Evolutionary conservation across 2,888 invertebrate genomes (phyloP).

Genomic region (Gortyna flavago): DNA sequence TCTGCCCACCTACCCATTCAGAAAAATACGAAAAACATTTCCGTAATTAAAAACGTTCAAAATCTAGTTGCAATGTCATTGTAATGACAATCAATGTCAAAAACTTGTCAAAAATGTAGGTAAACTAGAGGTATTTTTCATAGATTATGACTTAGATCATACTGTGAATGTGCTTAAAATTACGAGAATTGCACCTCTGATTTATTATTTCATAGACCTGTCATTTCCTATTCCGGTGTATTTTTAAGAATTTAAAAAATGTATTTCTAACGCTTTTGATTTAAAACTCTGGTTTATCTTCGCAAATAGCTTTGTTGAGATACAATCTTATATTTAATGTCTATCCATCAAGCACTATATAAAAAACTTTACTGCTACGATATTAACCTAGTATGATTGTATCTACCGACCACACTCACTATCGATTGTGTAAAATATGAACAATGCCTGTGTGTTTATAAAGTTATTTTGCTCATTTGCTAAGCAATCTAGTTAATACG

Average conservation of each 20-base stretch:
- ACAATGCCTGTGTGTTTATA: conserved; percentile 57
- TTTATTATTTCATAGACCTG: neutral
- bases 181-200: neutral
- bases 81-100: neutral
- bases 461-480: conserved; percentile 53
- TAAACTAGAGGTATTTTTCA: neutral
- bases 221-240: neutral
- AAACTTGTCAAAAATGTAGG: neutral
- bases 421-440: conserved; percentile 59
- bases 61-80: neutral
- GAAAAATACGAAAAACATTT: neutral
- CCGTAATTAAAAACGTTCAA: neutral
- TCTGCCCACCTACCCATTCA: neutral
- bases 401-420: conserved; percentile 49
- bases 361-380: conserved; percentile 55
- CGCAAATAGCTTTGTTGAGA: conserved; percentile 13
- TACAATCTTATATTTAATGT: conserved; percentile 23
- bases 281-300: conserved; percentile 1
- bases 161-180: neutral
- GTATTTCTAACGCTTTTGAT: neutral
- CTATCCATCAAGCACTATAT: conserved; percentile 23
- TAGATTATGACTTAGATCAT: neutral
- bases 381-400: conserved; percentile 61
- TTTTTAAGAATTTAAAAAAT: neutral
- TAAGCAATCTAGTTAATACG: conserved; percentile 48